phyloP scores from a whole-genome alignment of 1,140 invertebrate genomes.

The Apis cerana region DNA sequence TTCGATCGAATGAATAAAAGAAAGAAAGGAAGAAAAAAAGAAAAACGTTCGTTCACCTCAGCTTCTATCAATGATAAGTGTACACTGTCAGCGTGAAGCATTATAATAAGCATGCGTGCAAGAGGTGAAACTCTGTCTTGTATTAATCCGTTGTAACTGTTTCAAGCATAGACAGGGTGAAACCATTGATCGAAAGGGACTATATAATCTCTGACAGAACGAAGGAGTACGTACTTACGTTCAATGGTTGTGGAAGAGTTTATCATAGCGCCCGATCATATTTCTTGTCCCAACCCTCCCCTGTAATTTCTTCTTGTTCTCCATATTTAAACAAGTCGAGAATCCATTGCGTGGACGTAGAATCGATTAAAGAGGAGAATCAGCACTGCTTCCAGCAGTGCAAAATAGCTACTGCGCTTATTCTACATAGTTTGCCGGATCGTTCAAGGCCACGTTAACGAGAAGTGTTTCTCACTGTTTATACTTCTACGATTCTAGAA shows the following conservation, averaged over 20 bases:
- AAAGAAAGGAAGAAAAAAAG: too few relatives aligned
- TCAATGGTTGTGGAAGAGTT: neutral
- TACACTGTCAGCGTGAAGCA: neutral
- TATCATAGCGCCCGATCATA: neutral
- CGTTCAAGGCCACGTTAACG: neutral
- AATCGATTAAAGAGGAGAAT: slow-evolving; percentile 5
- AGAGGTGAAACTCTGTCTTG: slow-evolving; percentile 5
- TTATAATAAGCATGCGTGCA: neutral
- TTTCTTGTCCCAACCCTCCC: neutral
- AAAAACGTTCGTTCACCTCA: neutral
- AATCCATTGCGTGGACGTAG: neutral
- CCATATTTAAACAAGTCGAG: slow-evolving; percentile 18
- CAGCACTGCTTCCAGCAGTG: slow-evolving; percentile 1
- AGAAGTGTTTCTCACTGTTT: too few relatives aligned
- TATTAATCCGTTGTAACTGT: slow-evolving; percentile 24
- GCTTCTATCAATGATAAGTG: neutral
- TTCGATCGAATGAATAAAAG: neutral
- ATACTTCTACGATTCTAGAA: too few relatives aligned
- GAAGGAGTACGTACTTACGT: neutral
- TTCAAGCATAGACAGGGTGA: neutral
- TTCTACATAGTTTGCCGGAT: neutral
- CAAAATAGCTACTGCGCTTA: neutral
- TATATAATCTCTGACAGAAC: slow-evolving; percentile 16
- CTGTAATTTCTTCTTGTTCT: slow-evolving; percentile 5
- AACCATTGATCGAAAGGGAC: neutral